Evolutionary conservation across 2,797 vertebrate genomes (phyloP), one percentile per base, ranked within the genome.

Genomic region (Carapus acus): DNA sequence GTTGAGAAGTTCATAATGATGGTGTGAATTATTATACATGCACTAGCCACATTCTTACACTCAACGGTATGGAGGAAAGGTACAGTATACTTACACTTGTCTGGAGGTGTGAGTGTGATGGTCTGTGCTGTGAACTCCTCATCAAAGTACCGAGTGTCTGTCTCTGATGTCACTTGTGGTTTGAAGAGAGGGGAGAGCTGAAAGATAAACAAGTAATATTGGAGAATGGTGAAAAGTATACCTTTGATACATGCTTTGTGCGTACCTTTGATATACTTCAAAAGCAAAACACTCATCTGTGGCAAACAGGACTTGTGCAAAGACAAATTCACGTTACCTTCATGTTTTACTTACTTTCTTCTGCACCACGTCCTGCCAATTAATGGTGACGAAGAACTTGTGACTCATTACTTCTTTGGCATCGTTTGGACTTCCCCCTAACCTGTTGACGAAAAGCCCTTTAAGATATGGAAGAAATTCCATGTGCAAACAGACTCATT

Each of bases 361-460:
- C 73, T 91, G 85, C 0, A 89, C 78, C 43, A 93, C 92, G 1
- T 94, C 92, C 64, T 92, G 90, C 93, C 93, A 94, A 76, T 87
- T 88, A 65, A 93, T 80, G 43, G 68, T 50, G 14, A 78, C 58
- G 48, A 94, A 94, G 84, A 94, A 94, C 7, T 84, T 87, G 61
- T 94, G 93, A 54, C 80, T 86, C 91, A 92, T 94, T 53, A 94
- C 91, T 44, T 94, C 93, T 83, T 89, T 88, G 46, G 93, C 93
- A 2, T 94, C 93, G 0, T 79, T 82, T 21, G 90, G 80, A 3
- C 92, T 89, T 1, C 92, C 92, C 0, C 92, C 92, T 11, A 94
- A 86, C 87, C 93, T 94, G 83, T 64, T 4, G 51, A 43, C 22
- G 11, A 47, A 52, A 67, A 69, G 21, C 43, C n/a, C n/a, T n/a